These are phyloP conservation scores for Pachypanchax playfairii DNA, from an alignment of 2,113 vertebrate genomes.

Conservation along the genomic window DNA sequence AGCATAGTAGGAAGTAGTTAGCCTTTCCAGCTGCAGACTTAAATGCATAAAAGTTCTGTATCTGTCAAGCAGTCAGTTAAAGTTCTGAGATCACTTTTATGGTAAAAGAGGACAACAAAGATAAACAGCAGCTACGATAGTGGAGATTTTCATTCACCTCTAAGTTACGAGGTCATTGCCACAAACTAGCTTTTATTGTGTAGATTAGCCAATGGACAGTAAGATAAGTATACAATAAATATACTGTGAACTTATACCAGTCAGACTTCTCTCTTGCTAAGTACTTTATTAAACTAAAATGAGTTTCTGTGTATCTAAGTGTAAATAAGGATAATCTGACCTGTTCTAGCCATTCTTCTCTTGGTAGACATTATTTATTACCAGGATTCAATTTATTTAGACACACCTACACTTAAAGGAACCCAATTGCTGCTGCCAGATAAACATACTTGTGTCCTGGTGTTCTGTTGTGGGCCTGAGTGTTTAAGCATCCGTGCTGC, in stretches of 20 bases:
- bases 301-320: neutral
- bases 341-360: constrained; percentile 10
- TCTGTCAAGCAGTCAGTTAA: too few species aligned
- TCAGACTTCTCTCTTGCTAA: neutral
- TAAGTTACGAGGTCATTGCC: neutral
- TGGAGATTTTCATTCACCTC: too few species aligned
- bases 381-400: constrained; percentile 39
- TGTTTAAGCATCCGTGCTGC: constrained; percentile 37
- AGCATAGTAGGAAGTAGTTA: too few species aligned
- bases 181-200: neutral
- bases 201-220: neutral
- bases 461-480: constrained; percentile 31
- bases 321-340: neutral
- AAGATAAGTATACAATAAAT: too few species aligned
- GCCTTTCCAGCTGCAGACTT: too few species aligned
- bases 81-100: too few species aligned
- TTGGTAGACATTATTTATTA: constrained; percentile 19
- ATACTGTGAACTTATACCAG: neutral
- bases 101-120: too few species aligned
- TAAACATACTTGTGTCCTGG: constrained; percentile 48
- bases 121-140: too few species aligned
- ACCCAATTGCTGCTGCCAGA: constrained; percentile 24
- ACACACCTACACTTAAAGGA: constrained; percentile 11
- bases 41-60: too few species aligned
- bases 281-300: neutral